phyloP scores from a whole-genome alignment of 2,888 invertebrate species.

The Taphrorychus bicolor region DNA sequence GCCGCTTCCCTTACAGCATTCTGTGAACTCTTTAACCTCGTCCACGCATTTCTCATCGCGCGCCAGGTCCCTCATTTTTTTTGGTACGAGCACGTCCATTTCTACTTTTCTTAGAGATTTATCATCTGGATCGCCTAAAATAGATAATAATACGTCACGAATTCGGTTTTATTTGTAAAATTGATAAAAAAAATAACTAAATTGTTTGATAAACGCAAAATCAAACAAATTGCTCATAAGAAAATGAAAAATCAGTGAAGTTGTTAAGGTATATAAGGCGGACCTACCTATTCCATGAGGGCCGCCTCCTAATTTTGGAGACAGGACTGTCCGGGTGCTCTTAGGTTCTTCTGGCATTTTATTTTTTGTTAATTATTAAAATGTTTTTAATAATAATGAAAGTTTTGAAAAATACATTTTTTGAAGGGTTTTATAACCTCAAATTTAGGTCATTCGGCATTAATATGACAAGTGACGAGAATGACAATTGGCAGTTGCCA shows the following conservation, averaged over 20 bases:
- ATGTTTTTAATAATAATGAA: not conserved
- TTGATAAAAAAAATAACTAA: too few species aligned
- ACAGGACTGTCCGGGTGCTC: not conserved
- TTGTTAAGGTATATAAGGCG: too few species aligned
- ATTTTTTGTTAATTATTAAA: not conserved
- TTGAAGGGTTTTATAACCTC: not conserved
- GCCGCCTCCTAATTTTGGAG: constrained; percentile 9
- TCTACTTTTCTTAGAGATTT: constrained; percentile 85
- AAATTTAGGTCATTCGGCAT: not conserved
- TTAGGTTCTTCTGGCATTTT: not conserved
- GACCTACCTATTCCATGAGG: constrained; percentile 16
- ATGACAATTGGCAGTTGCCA: not conserved
- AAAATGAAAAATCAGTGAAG: too few species aligned
- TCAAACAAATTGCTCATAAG: too few species aligned
- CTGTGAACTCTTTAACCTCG: constrained; percentile 74
- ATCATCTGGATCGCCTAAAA: constrained; percentile 86
- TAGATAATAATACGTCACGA: too few species aligned
- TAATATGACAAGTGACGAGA: not conserved
- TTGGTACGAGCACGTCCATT: constrained; percentile 85
- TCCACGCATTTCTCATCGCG: constrained; percentile 77
- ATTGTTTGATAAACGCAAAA: too few species aligned
- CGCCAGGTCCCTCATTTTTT: constrained; percentile 85
- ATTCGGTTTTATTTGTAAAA: too few species aligned
- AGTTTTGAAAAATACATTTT: too few species aligned
- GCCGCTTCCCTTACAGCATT: constrained; percentile 73